Conservation (phyloP, 2,113 vertebrate genomes). For the Sminthopsis crassicaudata region DNA sequence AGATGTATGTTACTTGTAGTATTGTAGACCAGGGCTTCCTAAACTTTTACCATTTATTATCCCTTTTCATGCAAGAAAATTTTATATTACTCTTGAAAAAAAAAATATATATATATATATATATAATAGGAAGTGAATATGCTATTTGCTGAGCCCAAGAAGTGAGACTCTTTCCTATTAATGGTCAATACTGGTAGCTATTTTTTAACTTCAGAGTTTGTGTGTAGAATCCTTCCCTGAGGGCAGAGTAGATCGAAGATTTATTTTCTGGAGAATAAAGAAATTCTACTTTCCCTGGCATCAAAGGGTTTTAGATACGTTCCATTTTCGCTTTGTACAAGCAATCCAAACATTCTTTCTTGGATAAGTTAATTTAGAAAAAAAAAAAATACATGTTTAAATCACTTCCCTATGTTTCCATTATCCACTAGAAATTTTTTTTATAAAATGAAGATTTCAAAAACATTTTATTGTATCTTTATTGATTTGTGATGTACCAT, state of each 20-base stretch:
- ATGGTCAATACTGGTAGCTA: constrained; percentile 15
- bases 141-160: neutral
- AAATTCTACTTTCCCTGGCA: constrained; percentile 59
- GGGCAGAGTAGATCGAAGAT: constrained; percentile 46
- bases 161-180: constrained; percentile 60
- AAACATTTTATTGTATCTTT: constrained; percentile 38
- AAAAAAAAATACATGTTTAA: too few relatives aligned
- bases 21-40: constrained; percentile 54
- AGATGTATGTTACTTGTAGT: constrained; percentile 25
- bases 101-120: too few relatives aligned
- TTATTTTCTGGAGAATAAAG: constrained; percentile 60
- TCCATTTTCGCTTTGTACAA: constrained; percentile 37
- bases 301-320: neutral
- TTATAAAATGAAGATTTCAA: constrained; percentile 5
- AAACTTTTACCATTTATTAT: too few relatives aligned
- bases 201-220: constrained; percentile 58
- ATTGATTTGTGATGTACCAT: neutral
- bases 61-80: too few relatives aligned
- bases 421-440: constrained; percentile 10
- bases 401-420: neutral
- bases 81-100: too few relatives aligned
- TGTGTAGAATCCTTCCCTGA: neutral
- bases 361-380: neutral
- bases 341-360: neutral
- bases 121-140: neutral